A percentile compares a stretch with the other conserved stretches of the same genome.
Evolutionary conservation across 2,888 invertebrate species (phyloP).

Genomic region (Meteorus cinctellus): DNA sequence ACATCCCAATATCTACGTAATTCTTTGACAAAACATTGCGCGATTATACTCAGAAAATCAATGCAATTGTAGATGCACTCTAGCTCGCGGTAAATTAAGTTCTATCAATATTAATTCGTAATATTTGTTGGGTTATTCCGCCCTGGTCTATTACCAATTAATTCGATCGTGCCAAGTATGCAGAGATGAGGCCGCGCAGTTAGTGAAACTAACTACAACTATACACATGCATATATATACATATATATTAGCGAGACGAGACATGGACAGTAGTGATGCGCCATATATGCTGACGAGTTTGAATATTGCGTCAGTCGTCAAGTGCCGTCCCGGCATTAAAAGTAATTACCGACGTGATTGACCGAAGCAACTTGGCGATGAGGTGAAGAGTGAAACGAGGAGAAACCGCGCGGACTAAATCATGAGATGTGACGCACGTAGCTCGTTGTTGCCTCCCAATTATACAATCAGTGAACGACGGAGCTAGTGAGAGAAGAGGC

Average conservation of each 20-base stretch:
- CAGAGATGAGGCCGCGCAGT: constrained; percentile 56
- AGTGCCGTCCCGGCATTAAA: constrained; percentile 71
- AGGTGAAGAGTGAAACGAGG: constrained; percentile 53
- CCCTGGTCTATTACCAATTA: constrained; percentile 71
- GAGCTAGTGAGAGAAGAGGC: constrained; percentile 45
- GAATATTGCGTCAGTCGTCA: constrained; percentile 71
- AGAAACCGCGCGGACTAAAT: constrained; percentile 59
- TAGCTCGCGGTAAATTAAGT: constrained; percentile 61
- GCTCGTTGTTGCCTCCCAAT: constrained; percentile 72
- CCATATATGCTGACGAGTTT: constrained; percentile 60
- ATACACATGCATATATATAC: constrained; percentile 13
- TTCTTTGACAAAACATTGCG: background rate
- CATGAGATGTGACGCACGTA: constrained; percentile 72
- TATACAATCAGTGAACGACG: constrained; percentile 69
- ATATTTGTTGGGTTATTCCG: constrained; percentile 64
- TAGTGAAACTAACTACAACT: constrained; percentile 29
- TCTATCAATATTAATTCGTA: constrained; percentile 70
- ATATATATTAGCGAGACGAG: constrained; percentile 31
- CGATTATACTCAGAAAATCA: background rate
- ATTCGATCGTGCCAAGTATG: constrained; percentile 72
- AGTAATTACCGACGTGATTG: constrained; percentile 73
- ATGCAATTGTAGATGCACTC: constrained; percentile 33
- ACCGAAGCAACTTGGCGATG: constrained; percentile 67
- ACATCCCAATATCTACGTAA: background rate
- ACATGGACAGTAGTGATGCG: constrained; percentile 31